Evolutionary conservation across 1,140 invertebrate genomes (phyloP), one percentile per base, ranked within the genome.

Genomic region (Euura saliciscinereae): DNA sequence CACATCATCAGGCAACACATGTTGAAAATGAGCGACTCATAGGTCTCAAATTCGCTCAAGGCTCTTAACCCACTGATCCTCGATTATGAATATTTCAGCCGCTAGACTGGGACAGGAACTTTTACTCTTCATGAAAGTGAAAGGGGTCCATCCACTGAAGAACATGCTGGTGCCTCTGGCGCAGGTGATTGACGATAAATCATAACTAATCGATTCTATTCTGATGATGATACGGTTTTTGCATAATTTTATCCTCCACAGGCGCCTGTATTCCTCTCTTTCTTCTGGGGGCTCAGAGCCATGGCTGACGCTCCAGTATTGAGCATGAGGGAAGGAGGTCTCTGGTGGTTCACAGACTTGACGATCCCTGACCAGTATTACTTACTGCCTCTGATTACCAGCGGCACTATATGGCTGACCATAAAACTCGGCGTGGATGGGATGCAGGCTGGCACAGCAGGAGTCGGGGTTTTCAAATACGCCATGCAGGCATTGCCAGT

Each of bases 281-380:
- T 97, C 82, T 99, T 98, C 81, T 89, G 96, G 81, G 96, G 91
- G 0, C 83, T 99, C 8, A 89, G 94, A 80, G 81, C 87, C 75
- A 98, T 99, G 96, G 91, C 96, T 1, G 94, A 93, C 79, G 87
- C 93, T 7, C 97, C 97, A 2, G 92, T 99, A 8, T 94, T 96
- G 71, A 97, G 95, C 83, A 90, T 99, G 89, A 91, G 91, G 74
- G 86, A 90, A 42, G 98, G 98, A n/a, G 98, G 98, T 3, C 73
- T 97, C 0, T 93, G 89, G 69, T 99, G 98, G 98, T 98, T 99
- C 83, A 89, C 90, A 1, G 96, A 99, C 90, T 90, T 99, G 10
- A 97, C 96, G 4, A 77, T 96, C 6, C 86, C 93, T 44, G 98
- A 99, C 90, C 97, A 97, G 8, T 97, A 91, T 85, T 99, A 94